A percentile compares a stretch with the other conserved stretches of the same genome.
These are phyloP conservation scores for Perca fluviatilis DNA, from an alignment of 2,113 vertebrate species.

Conservation along the genomic window DNA sequence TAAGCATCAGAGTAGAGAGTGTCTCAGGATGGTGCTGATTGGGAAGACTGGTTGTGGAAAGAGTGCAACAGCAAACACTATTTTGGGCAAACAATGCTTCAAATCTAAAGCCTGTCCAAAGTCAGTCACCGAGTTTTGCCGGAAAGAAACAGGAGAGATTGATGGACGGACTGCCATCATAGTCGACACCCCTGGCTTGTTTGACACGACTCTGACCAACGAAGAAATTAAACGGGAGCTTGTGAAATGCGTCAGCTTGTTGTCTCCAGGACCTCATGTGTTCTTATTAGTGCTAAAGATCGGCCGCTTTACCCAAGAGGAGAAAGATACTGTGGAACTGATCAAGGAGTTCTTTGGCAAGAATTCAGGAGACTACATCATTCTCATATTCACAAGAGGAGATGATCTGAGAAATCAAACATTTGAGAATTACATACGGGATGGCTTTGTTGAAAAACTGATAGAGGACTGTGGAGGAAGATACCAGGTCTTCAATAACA, in stretches of 20 bases:
- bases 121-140: slow-evolving; percentile 37
- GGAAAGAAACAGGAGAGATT: slow-evolving; percentile 4
- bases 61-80: slow-evolving; percentile 44
- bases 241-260: slow-evolving; percentile 43
- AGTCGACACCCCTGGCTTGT: slow-evolving; percentile 49
- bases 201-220: slow-evolving; percentile 28
- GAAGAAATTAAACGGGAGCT: slow-evolving; percentile 25
- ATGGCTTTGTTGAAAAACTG: slow-evolving; percentile 22
- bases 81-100: slow-evolving; percentile 33
- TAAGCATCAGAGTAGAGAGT: background rate
- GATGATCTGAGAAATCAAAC: slow-evolving; percentile 36
- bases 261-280: slow-evolving; percentile 66
- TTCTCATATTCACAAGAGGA: slow-evolving; percentile 63
- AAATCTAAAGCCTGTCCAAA: background rate
- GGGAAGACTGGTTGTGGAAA: slow-evolving; percentile 60
- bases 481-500: slow-evolving; percentile 61
- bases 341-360: slow-evolving; percentile 64
- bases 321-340: slow-evolving; percentile 55
- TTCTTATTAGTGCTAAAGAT: slow-evolving; percentile 66
- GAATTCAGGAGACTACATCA: slow-evolving; percentile 47
- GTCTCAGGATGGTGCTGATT: slow-evolving; percentile 41
- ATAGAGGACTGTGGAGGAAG: slow-evolving; percentile 25
- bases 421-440: slow-evolving; percentile 3
- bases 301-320: slow-evolving; percentile 61
- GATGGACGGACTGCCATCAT: background rate